These are phyloP conservation scores for Zootoca vivipara DNA, from an alignment of 2,113 vertebrate genomes.

Conservation along the genomic window DNA sequence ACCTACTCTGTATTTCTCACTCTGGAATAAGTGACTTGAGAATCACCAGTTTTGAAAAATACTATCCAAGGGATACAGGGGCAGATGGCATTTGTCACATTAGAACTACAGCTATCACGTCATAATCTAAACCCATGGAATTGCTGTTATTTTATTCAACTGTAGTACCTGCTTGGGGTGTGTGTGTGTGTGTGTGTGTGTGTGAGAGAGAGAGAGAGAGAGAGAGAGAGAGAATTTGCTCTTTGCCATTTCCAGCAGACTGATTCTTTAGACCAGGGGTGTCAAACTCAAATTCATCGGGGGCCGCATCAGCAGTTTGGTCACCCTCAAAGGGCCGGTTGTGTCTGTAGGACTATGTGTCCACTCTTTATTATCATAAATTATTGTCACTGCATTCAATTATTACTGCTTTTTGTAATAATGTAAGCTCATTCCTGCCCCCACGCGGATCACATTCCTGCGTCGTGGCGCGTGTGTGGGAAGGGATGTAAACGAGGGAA, in stretches of 20 bases:
- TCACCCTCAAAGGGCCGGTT: too few species aligned
- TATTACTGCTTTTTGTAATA: too few species aligned
- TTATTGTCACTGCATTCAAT: too few species aligned
- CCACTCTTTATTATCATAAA: too few species aligned
- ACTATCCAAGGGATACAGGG: background rate
- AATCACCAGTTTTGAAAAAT: background rate
- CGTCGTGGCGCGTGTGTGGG: too few species aligned
- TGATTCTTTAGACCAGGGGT: background rate
- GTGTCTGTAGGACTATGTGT: too few species aligned
- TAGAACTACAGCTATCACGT: background rate
- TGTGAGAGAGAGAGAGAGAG: too few species aligned
- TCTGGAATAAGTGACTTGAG: background rate
- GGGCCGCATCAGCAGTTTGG: too few species aligned
- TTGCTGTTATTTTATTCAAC: background rate
- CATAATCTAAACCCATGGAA: background rate
- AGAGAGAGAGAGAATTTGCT: background rate
- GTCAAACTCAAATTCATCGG: too few species aligned
- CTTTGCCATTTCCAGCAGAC: background rate
- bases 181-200: background rate
- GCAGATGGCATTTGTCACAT: background rate
- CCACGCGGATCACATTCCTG: too few species aligned
- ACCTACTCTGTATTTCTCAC: background rate
- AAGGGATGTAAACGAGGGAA: too few species aligned
- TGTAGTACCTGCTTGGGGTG: background rate
- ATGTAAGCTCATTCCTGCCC: too few species aligned